Evolutionary conservation across 2,888 invertebrate genomes (phyloP).

Genomic region (Tryphoninae sp.): DNA sequence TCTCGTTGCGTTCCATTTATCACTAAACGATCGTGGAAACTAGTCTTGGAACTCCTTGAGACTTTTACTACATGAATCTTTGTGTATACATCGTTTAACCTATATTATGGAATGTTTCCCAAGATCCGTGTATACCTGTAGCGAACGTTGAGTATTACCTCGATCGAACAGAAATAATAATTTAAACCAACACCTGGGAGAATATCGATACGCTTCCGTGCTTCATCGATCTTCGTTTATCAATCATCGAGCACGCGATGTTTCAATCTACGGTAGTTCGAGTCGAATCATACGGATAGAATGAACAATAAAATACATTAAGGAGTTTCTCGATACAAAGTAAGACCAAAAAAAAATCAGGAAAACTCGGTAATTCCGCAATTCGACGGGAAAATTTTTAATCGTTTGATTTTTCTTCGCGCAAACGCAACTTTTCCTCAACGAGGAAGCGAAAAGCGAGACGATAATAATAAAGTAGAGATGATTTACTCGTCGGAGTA

Average conservation of each 20-base stretch:
- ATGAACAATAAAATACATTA: no score
- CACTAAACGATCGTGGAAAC: constrained; percentile 46
- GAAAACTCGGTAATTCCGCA: no score
- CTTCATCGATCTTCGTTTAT: constrained; percentile 23
- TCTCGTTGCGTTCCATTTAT: constrained; percentile 63
- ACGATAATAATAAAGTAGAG: constrained; percentile 9
- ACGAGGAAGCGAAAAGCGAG: background rate
- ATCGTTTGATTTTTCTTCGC: no score
- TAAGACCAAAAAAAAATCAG: no score
- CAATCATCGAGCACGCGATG: background rate
- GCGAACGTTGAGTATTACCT: no score
- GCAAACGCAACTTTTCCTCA: no score
- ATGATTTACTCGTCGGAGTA: constrained; percentile 40
- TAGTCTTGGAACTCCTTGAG: constrained; percentile 32
- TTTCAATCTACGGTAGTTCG: no score
- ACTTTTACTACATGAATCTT: constrained; percentile 25
- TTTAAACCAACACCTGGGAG: background rate
- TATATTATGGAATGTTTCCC: background rate
- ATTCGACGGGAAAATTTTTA: no score
- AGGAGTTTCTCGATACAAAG: no score
- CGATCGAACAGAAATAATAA: background rate
- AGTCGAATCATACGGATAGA: no score
- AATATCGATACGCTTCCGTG: constrained; percentile 22
- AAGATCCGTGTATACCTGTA: no score
- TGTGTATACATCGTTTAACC: background rate